Evolutionary conservation across 2,888 invertebrate species (phyloP).

Genomic region (Ceraclea dissimilis): DNA sequence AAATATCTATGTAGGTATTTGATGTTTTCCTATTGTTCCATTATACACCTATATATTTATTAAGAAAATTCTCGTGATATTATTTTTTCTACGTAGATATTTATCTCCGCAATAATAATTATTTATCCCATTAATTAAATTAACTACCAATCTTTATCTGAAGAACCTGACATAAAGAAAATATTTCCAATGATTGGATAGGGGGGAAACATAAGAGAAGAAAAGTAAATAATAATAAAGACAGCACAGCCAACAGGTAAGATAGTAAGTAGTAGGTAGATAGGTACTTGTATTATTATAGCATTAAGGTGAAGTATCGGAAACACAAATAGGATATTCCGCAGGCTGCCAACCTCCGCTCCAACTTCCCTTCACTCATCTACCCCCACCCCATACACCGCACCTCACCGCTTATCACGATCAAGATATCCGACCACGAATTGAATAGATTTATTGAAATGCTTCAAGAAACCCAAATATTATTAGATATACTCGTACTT

Average conservation of each 20-base stretch:
- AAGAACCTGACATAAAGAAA: background rate
- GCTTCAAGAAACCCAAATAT: background rate
- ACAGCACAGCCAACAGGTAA: background rate
- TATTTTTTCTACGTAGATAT: background rate
- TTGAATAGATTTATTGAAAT: background rate
- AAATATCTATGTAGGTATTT: no score
- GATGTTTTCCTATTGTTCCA: no score
- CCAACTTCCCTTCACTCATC: no score
- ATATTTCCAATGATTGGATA: background rate
- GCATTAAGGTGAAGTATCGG: conserved; percentile 1
- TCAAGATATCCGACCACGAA: background rate
- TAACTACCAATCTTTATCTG: conserved; percentile 1
- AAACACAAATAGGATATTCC: conserved; percentile 2
- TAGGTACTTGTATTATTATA: background rate
- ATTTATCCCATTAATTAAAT: conserved; percentile 1
- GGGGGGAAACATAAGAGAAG: background rate
- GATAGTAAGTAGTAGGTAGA: background rate
- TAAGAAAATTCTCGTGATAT: background rate
- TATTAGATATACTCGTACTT: no score
- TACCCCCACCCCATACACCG: background rate
- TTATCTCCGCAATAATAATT: conserved; percentile 1
- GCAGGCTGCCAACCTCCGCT: background rate
- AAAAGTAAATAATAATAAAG: conserved; percentile 2
- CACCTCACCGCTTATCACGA: background rate
- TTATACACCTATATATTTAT: no score